Evolutionary conservation across 1,140 invertebrate species (phyloP).

Genomic region (Meteorus sp.): DNA sequence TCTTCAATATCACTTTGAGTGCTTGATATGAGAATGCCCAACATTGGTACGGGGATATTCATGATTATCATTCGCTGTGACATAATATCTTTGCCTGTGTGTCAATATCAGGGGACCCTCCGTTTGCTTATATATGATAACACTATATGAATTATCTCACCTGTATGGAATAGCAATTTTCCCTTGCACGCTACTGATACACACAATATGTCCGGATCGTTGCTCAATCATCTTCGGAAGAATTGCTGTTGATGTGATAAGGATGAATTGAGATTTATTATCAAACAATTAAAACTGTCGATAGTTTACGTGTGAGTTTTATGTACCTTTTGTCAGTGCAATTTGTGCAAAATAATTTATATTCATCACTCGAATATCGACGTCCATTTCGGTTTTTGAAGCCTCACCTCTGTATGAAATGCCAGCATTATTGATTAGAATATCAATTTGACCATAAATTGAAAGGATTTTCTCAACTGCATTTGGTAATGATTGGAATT

Average conservation of each 20-base stretch:
- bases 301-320: neutral
- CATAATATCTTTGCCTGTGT: too few relatives aligned
- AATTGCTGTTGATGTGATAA: slow-evolving; percentile 65
- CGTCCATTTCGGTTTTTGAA: slow-evolving; percentile 76
- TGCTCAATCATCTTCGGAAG: slow-evolving; percentile 80
- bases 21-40: too few relatives aligned
- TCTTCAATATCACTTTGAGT: too few relatives aligned
- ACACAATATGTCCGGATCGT: slow-evolving; percentile 81
- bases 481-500: slow-evolving; percentile 66
- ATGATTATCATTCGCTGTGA: too few relatives aligned
- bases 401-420: slow-evolving; percentile 81
- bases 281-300: neutral
- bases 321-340: slow-evolving; percentile 85
- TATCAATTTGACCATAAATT: slow-evolving; percentile 78
- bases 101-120: too few relatives aligned
- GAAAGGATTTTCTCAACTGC: slow-evolving; percentile 69
- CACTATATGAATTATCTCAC: slow-evolving; percentile 45
- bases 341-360: slow-evolving; percentile 95
- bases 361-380: slow-evolving; percentile 87
- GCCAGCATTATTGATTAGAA: slow-evolving; percentile 92
- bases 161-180: slow-evolving; percentile 84
- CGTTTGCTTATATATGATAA: too few relatives aligned
- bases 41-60: too few relatives aligned
- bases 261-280: neutral
- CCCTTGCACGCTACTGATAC: slow-evolving; percentile 92